Evolutionary conservation across 1,140 invertebrate genomes (phyloP).

Genomic region (Homarus americanus): DNA sequence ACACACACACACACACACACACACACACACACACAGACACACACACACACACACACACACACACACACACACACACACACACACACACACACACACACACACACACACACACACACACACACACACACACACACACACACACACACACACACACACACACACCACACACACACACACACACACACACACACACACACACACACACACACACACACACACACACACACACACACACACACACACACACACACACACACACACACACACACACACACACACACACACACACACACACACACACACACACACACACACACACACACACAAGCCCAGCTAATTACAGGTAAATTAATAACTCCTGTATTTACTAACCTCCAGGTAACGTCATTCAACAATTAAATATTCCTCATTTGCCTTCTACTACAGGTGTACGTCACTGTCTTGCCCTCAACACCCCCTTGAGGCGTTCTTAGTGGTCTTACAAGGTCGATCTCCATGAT

Average conservation of each 20-base stretch:
- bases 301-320: conserved; percentile 25
- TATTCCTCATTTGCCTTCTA: too few species aligned
- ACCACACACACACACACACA: too few species aligned
- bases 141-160: too few species aligned
- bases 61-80: too few species aligned
- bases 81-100: too few species aligned
- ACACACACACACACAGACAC: neutral
- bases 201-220: neutral
- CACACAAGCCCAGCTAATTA: neutral
- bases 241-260: neutral
- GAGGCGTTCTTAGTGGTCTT: too few species aligned
- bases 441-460: too few species aligned
- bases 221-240: neutral
- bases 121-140: neutral
- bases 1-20: too few species aligned
- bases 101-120: neutral
- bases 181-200: neutral
- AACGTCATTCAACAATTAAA: neutral
- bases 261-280: neutral
- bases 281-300: conserved; percentile 31
- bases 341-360: neutral
- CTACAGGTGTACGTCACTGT: too few species aligned
- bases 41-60: too few species aligned
- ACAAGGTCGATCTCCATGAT: neutral
- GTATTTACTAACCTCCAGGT: neutral